These are phyloP conservation scores for Didymodactylos carnosus DNA, from an alignment of 2,888 invertebrate species.

Conservation along the genomic window DNA sequence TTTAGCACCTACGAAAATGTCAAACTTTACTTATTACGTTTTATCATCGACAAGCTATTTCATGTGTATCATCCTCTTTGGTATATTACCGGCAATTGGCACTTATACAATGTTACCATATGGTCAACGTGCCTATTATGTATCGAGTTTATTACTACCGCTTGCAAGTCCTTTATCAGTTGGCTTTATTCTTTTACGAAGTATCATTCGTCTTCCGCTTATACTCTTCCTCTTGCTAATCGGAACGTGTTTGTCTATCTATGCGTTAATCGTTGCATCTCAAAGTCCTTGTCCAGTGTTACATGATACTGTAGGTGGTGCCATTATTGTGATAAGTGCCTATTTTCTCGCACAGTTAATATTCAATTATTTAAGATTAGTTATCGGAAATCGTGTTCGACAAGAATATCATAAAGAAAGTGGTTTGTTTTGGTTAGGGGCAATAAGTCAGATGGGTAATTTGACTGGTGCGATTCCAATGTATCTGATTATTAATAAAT, in stretches of 20 bases:
- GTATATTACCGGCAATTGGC: not conserved
- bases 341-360: not conserved
- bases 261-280: not conserved
- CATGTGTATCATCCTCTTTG: not conserved
- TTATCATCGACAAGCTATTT: not conserved
- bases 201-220: not conserved
- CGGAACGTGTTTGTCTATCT: not conserved
- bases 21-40: not conserved
- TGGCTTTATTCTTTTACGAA: not conserved
- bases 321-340: not conserved
- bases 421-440: not conserved
- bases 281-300: not conserved
- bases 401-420: not conserved
- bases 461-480: not conserved
- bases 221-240: not conserved
- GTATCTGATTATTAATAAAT: not conserved
- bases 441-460: not conserved
- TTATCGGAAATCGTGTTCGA: not conserved
- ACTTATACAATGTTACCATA: not conserved
- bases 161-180: not conserved
- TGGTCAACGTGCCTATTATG: not conserved
- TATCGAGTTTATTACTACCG: not conserved
- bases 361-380: not conserved
- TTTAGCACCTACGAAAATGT: not conserved
- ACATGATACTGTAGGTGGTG: not conserved